phyloP scores from a whole-genome alignment of 2,113 vertebrate species.

The Chionomys nivalis region DNA sequence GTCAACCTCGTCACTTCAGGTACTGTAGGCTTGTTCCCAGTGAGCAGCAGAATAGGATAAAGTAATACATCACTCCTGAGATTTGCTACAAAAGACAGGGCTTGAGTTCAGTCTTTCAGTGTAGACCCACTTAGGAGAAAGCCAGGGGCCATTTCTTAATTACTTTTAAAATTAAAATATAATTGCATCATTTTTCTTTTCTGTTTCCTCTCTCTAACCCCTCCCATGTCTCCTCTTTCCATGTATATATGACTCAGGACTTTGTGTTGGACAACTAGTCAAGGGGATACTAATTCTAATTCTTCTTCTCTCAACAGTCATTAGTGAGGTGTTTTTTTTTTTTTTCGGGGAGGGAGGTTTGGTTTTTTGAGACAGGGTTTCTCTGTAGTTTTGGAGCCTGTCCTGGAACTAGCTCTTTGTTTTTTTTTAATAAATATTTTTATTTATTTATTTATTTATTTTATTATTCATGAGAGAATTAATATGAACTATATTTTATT shows the following conservation, averaged over 20 bases:
- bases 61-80: neutral
- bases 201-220: neutral
- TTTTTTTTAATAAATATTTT: too few relatives aligned
- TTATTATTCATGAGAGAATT: too few relatives aligned
- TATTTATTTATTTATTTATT: too few relatives aligned
- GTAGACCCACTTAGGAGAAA: neutral
- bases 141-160: neutral
- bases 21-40: neutral
- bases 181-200: neutral
- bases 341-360: too few relatives aligned
- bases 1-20: too few relatives aligned
- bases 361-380: too few relatives aligned
- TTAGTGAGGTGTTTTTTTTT: neutral
- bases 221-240: neutral
- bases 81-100: neutral
- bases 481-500: too few relatives aligned
- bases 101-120: neutral
- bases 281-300: neutral
- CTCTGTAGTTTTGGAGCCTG: too few relatives aligned
- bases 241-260: neutral
- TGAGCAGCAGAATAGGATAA: neutral
- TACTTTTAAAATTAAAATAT: neutral
- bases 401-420: too few relatives aligned
- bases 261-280: neutral
- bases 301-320: neutral